Conservation (phyloP, 2,113 vertebrate genomes). For the Syngnathus scovelli region DNA sequence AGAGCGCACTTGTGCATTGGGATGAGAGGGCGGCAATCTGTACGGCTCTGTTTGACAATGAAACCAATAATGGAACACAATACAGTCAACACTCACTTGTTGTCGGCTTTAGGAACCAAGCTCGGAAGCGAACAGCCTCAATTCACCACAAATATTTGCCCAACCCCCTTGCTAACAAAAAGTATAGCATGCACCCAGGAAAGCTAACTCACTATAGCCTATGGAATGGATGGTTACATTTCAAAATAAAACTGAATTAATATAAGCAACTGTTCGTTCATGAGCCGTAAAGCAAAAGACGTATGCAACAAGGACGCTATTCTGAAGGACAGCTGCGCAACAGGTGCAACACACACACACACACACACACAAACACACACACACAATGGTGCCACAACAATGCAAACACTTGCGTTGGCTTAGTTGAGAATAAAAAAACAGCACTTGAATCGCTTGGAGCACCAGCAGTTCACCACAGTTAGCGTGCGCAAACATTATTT, state of each 20-base stretch:
- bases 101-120: not conserved
- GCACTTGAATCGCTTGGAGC: not conserved
- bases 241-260: not conserved
- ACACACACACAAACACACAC: too few relatives aligned
- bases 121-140: not conserved
- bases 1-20: not conserved
- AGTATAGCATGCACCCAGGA: not conserved
- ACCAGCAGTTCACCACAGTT: not conserved
- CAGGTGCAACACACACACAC: not conserved
- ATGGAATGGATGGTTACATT: not conserved
- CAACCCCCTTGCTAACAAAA: not conserved
- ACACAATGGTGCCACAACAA: not conserved
- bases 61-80: conserved; percentile 2
- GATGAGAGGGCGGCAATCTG: conserved; percentile 8
- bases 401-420: not conserved
- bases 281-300: not conserved
- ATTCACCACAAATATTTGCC: not conserved
- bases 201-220: not conserved
- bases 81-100: not conserved
- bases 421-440: not conserved
- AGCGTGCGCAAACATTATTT: not conserved
- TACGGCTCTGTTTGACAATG: not conserved
- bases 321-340: not conserved
- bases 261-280: not conserved
- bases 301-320: not conserved